Evolutionary conservation across 2,888 invertebrate species (phyloP), one percentile per base, ranked within the genome.

Genomic region (Polyommatus iphigenia): DNA sequence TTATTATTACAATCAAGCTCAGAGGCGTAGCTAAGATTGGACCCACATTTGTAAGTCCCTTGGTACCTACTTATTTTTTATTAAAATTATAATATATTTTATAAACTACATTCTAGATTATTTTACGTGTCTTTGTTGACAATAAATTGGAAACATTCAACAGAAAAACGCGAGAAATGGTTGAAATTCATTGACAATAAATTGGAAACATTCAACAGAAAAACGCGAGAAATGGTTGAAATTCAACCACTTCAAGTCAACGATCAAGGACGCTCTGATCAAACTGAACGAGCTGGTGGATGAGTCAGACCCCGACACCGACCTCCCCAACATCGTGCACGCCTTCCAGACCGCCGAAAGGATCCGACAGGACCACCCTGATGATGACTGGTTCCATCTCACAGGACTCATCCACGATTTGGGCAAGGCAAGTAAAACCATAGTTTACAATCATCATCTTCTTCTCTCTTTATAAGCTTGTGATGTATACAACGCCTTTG

Each of bases 261-360:
- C 96, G 0, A 95, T 99, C 71, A 96, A 98, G 89, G 97, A 98
- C 76, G 98, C 98, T 0, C 91, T 99, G 80, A 96, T 97, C 82
- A 96, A 96, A 87, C 92, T 99, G 79, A 98, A 99, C 89, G 96
- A 97, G 81, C 93, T 99, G 80, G 96, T 99, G 32, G 99, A 99
- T 86, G 98, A 99, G 91, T 98, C 98, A 24, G 99, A 99, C 92
- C 99, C 99, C 0, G 99, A 99, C 91, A 96, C 97, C 0, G 96
- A 97, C 85, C 91, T 99, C 83, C 99, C 99, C 0, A 99, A 99
- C 91, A 98, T 98, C 81, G 95, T 98, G 77, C 99, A 99, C 89
- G 99, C 98, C 78, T 99, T 97, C 92, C 99, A 99, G 94, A 99
- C 99, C 0, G 99, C 99, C 0, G 99, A 99, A 91, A 95, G 97